Base-by-base conservation (phyloP, 2,888 invertebrate species). In the Ormia ochracea region DNA sequence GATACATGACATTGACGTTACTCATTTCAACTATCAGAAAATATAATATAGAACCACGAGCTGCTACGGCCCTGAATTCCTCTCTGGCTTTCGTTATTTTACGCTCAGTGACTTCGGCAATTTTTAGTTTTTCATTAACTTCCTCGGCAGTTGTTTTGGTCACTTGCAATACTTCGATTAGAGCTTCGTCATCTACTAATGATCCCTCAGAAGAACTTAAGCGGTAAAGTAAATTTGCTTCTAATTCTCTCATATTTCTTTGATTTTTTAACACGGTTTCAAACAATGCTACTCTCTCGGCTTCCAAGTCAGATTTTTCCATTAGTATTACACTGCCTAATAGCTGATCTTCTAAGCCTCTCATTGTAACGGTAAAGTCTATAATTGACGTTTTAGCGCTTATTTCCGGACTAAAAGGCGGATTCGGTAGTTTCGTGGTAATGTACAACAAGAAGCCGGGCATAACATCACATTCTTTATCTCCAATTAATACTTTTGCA, bases 1-100 rank as follows among this genome's bases (percentile, higher is more conserved):
- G 98, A 87, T 98, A 98, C 98, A 98, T 98, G 7, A 94, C 93
- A 87, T 98, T 98, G 0, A 98, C 98, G 87, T 96, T 95, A 85
- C 96, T 96, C 98, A 98, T 98, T 91, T 98, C 98, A 0, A 98
- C 98, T 79, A 98, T 98, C 43, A 98, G 91, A 88, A 98, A 98
- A 87, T 98, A 98, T 1, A 98, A 90, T 72, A 98, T 97, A 0
- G 97, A 97, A 14, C 98, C 98, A 83, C 98, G 92, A 0, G 96
- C 95, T 2, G 98, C 98, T 0, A 98, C 98, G 0, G 98, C 96
- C 83, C 98, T 92, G 88, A 97, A 98, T 88, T 98, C 98, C 90
- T 98, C 98, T 72, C 98, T 92, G 0, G 98, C 98, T 72, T 95
- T 92, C 87, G 96, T 96, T 81, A 98, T 98, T 89, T 98, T 98